A percentile compares a stretch with the other conserved stretches of the same genome.
Evolutionary conservation across 2,113 vertebrate genomes (phyloP).

Genomic region (Eulacestoma nigropectus): DNA sequence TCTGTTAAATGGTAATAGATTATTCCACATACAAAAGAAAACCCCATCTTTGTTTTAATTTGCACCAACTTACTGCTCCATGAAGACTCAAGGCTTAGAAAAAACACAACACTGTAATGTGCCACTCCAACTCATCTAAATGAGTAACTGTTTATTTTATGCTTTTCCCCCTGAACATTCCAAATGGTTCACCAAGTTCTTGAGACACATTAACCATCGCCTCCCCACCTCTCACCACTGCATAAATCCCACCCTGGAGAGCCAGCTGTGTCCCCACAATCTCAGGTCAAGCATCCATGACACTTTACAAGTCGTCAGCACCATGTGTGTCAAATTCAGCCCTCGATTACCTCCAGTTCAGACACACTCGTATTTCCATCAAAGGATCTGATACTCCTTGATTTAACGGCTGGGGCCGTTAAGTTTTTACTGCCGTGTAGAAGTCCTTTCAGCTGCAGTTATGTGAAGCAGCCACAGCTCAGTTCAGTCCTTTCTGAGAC

Average conservation of each 20-base stretch:
- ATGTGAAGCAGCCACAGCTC: not conserved
- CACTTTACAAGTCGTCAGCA: not conserved
- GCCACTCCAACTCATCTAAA: not conserved
- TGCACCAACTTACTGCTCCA: not conserved
- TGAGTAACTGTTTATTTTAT: not conserved
- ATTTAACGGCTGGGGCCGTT: not conserved
- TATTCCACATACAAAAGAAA: no score
- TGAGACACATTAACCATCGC: not conserved
- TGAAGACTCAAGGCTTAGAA: not conserved
- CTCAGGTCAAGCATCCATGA: not conserved
- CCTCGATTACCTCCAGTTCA: not conserved
- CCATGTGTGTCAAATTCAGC: slow-evolving; percentile 12
- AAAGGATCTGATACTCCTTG: slow-evolving; percentile 2
- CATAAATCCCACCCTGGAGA: slow-evolving; percentile 5
- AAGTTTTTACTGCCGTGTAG: not conserved
- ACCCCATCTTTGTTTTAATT: not conserved
- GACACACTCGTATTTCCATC: slow-evolving; percentile 32
- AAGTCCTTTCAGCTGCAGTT: not conserved
- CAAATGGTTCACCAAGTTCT: not conserved
- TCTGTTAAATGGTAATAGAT: not conserved
- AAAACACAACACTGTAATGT: not conserved
- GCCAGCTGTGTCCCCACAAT: not conserved
- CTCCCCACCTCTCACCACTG: not conserved
- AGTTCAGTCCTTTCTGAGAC: not conserved
- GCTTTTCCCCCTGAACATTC: not conserved